A percentile compares a stretch with the other conserved stretches of the same genome.
Evolutionary conservation across 2,113 vertebrate species (phyloP).

Genomic region (Tauraco erythrolophus): DNA sequence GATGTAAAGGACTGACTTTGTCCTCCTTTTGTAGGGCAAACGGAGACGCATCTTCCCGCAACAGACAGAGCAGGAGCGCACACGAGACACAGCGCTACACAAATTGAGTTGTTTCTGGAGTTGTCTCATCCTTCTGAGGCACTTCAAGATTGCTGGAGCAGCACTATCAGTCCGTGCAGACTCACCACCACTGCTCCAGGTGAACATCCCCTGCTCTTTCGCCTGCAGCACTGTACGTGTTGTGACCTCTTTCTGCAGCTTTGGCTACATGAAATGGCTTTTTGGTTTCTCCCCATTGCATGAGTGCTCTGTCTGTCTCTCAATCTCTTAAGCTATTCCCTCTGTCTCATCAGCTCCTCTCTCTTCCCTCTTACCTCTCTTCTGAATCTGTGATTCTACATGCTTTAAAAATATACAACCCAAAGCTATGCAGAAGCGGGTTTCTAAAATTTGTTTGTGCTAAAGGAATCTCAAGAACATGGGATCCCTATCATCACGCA

Average conservation of each 20-base stretch:
- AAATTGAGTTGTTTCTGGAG: neutral
- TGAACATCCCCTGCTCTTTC: neutral
- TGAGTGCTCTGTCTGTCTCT: neutral
- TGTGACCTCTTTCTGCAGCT: neutral
- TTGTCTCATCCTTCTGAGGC: neutral
- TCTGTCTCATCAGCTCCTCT: rapidly evolving
- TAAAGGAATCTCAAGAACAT: neutral
- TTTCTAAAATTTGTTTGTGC: neutral
- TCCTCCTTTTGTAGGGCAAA: neutral
- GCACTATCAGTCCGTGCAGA: neutral
- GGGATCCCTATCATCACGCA: neutral
- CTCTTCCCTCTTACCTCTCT: neutral
- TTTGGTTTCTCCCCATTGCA: neutral
- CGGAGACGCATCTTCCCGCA: neutral
- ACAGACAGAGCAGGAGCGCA: neutral
- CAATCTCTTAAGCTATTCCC: neutral
- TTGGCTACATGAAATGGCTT: neutral
- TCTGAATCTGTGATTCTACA: neutral
- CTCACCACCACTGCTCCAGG: neutral
- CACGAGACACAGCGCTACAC: neutral
- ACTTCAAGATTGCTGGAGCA: neutral
- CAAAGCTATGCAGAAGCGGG: neutral
- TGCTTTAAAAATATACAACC: neutral
- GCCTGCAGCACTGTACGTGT: neutral
- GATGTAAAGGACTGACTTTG: neutral